Evolutionary conservation across 2,113 vertebrate species (phyloP).

Genomic region (Acrocephalus arundinaceus): DNA sequence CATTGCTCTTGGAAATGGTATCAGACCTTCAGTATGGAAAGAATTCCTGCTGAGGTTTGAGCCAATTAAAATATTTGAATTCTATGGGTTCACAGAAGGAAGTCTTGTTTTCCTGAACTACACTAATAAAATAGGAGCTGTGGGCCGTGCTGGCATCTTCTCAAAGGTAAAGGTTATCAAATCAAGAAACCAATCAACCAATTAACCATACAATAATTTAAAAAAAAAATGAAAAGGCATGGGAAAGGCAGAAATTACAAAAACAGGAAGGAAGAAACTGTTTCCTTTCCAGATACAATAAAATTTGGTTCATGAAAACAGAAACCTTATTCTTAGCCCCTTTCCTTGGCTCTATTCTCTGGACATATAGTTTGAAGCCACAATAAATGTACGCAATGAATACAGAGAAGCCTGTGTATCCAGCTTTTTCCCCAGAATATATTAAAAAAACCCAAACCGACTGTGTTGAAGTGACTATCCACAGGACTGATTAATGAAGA

Average conservation of each 20-base stretch:
- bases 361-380: neutral
- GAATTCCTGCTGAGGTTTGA: constrained; percentile 78
- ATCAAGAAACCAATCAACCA: neutral
- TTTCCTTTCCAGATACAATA: neutral
- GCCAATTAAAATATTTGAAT: constrained; percentile 69
- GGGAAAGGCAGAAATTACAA: neutral
- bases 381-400: neutral
- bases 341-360: neutral
- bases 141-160: constrained; percentile 64
- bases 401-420: neutral
- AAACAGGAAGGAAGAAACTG: neutral
- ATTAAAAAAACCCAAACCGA: neutral
- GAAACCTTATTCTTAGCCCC: neutral
- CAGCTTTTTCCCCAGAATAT: neutral
- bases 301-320: neutral
- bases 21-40: constrained; percentile 71
- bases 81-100: constrained; percentile 78
- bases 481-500: accelerated
- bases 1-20: constrained; percentile 72
- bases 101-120: constrained; percentile 75
- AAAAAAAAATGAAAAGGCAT: neutral
- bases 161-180: constrained; percentile 59
- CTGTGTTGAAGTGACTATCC: neutral
- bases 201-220: neutral
- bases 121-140: constrained; percentile 72